phyloP scores from a whole-genome alignment of 1,140 invertebrate species.

The Wiebesia pumilae region DNA sequence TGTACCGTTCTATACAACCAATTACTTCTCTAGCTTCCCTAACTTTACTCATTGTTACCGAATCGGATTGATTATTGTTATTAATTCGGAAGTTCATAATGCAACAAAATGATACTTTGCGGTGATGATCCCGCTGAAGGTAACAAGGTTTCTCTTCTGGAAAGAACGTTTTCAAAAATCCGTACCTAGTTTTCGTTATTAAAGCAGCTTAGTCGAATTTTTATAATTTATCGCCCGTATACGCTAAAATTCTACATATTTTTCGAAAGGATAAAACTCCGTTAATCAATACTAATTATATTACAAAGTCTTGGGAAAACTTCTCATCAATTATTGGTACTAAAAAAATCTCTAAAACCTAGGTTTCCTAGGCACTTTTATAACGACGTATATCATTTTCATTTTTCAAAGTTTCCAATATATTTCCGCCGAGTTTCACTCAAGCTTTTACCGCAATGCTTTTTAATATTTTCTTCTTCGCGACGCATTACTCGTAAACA shows the following conservation, averaged over 20 bases:
- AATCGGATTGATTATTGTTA: neutral
- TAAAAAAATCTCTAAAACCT: neutral
- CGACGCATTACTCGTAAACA: neutral
- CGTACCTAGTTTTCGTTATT: neutral
- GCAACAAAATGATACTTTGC: neutral
- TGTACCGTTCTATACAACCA: neutral
- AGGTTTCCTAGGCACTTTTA: neutral
- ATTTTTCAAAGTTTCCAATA: neutral
- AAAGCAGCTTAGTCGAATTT: neutral
- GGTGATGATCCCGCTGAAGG: neutral
- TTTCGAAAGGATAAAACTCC: no score
- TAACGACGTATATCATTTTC: neutral
- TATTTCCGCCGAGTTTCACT: neutral
- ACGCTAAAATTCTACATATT: no score
- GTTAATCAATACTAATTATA: no score
- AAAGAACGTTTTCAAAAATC: neutral
- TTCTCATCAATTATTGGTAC: no score
- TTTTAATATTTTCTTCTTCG: neutral
- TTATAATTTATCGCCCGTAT: neutral
- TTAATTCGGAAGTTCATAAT: neutral
- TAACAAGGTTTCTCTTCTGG: neutral
- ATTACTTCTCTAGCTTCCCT: slow-evolving; percentile 11
- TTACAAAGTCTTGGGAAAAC: no score
- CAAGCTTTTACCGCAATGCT: neutral
- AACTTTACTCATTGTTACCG: neutral